phyloP scores from a whole-genome alignment of 1,140 invertebrate genomes.

The Aphidius gifuensis region DNA sequence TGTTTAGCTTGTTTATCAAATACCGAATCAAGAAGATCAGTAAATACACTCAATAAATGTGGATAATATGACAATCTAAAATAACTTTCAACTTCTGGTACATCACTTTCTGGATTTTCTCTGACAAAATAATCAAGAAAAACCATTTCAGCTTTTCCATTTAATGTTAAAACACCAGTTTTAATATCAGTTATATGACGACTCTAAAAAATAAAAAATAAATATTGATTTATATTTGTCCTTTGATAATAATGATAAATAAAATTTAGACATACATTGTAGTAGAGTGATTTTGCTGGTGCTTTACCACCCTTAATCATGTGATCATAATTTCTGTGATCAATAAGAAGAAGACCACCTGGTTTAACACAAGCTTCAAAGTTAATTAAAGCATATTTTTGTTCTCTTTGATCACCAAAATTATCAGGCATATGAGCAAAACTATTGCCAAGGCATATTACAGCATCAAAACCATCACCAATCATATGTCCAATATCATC shows the following conservation, averaged over 20 bases:
- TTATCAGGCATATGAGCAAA: conserved; percentile 83
- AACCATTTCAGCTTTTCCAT: conserved; percentile 69
- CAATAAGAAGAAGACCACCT: conserved; percentile 79
- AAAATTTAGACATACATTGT: conserved; percentile 68
- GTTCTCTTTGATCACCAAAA: conserved; percentile 72
- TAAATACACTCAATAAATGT: conserved; percentile 71
- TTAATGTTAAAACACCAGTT: conserved; percentile 75
- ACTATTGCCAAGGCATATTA: conserved; percentile 85
- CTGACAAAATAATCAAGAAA: conserved; percentile 77
- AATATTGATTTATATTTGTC: conserved; percentile 19
- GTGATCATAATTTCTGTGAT: conserved; percentile 84
- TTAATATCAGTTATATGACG: conserved; percentile 76
- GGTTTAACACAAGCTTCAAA: conserved; percentile 79
- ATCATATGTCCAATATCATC: conserved; percentile 66
- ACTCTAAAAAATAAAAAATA: conserved; percentile 60
- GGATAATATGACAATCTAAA: conserved; percentile 86
- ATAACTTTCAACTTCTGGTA: conserved; percentile 56
- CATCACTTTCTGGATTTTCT: conserved; percentile 49
- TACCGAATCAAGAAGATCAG: conserved; percentile 65
- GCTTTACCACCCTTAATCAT: conserved; percentile 72
- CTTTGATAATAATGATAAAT: conserved; percentile 15
- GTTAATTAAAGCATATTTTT: conserved; percentile 71
- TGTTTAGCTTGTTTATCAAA: conserved; percentile 68
- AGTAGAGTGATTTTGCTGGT: conserved; percentile 79
- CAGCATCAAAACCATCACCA: conserved; percentile 69